phyloP scores from a whole-genome alignment of 2,113 vertebrate species.

The Vulpes vulpes region DNA sequence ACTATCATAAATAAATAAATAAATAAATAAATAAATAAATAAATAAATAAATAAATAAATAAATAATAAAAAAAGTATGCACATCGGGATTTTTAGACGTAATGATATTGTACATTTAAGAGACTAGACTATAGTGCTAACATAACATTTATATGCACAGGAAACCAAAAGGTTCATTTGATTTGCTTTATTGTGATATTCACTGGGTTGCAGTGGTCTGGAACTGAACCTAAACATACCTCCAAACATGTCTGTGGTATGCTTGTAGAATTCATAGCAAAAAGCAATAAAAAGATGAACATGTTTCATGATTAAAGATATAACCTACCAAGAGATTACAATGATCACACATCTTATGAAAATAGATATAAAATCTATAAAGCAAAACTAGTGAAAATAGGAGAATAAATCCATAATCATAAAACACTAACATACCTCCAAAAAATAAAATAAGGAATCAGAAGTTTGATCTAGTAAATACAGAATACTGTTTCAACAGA shows the following conservation, averaged over 20 bases:
- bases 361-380: slow-evolving; percentile 21
- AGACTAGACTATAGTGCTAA: background rate
- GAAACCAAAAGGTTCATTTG: background rate
- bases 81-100: background rate
- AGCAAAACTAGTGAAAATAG: background rate
- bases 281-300: slow-evolving; percentile 21
- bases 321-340: background rate
- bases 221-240: background rate
- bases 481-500: background rate
- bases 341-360: background rate
- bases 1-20: no score
- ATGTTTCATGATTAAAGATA: background rate
- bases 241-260: background rate
- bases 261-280: background rate
- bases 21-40: no score
- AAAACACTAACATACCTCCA: background rate
- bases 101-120: background rate
- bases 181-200: background rate
- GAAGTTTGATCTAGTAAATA: background rate
- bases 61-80: background rate
- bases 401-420: background rate
- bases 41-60: background rate
- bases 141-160: background rate
- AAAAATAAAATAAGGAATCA: background rate
- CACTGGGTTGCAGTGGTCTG: background rate